Percentiles rank a stretch among this genome's conserved stretches.
phyloP scores from a whole-genome alignment of 2,797 vertebrate genomes.

The Carapus acus region DNA sequence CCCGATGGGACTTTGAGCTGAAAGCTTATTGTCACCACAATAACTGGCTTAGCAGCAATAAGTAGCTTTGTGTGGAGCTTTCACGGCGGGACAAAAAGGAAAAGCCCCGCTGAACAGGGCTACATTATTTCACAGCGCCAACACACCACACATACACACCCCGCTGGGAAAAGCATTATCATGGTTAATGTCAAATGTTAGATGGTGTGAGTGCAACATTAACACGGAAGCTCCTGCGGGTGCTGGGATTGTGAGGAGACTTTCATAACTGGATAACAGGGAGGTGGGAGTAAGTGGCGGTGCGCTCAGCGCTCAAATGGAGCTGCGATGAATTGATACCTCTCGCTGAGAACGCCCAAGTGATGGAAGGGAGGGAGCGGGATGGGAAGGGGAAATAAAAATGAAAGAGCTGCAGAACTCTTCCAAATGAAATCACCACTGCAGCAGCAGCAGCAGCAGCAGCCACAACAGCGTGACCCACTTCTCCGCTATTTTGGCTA shows the following conservation, averaged over 20 bases:
- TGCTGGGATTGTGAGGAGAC: conserved; percentile 15
- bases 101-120: conserved; percentile 29
- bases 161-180: conserved; percentile 50
- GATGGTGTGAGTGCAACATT: conserved; percentile 21
- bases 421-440: no score
- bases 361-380: neutral
- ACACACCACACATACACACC: conserved; percentile 27
- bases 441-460: no score
- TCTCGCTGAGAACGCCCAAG: neutral
- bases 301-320: conserved; percentile 1
- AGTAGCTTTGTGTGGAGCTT: conserved; percentile 45
- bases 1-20: conserved; percentile 18
- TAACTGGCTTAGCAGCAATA: conserved; percentile 44
- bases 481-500: no score
- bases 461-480: no score
- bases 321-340: neutral
- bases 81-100: conserved; percentile 29
- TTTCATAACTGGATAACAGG: conserved; percentile 4
- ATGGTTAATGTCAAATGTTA: conserved; percentile 39
- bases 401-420: neutral
- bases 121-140: conserved; percentile 48
- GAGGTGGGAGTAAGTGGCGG: conserved; percentile 1
- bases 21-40: conserved; percentile 34
- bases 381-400: neutral
- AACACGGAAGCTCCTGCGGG: conserved; percentile 13